phyloP scores from a whole-genome alignment of 2,888 invertebrate genomes.

The Liopterus haemorrhoidalis region DNA sequence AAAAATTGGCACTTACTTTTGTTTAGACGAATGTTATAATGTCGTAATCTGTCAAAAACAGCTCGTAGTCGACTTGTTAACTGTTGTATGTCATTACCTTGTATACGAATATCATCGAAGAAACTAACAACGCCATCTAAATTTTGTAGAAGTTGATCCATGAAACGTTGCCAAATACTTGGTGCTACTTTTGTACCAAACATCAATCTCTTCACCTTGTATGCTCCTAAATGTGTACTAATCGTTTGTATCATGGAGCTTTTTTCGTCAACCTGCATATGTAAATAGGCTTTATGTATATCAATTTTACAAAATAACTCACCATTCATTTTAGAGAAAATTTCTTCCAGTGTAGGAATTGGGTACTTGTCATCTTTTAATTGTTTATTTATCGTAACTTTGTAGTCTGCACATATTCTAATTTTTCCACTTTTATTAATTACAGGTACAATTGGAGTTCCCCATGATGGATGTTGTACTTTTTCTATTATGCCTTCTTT shows the following conservation, averaged over 20 bases:
- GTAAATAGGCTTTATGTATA: conserved; percentile 22
- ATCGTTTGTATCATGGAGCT: conserved; percentile 17
- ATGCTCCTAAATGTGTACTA: conserved; percentile 16
- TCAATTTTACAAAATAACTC: conserved; percentile 23
- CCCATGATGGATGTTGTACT: conserved; percentile 19
- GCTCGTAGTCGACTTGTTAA: conserved; percentile 4
- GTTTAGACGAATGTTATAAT: conserved; percentile 24
- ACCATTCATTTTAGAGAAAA: conserved; percentile 24
- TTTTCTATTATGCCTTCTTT: conserved; percentile 4
- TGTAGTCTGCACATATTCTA: conserved; percentile 30
- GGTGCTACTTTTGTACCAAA: conserved; percentile 31
- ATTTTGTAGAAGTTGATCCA: conserved; percentile 32
- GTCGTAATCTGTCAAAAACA: conserved; percentile 5
- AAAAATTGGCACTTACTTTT: conserved; percentile 28
- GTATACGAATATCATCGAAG: conserved; percentile 34
- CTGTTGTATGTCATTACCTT: conserved; percentile 18
- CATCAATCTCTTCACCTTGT: conserved; percentile 18
- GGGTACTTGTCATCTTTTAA: conserved; percentile 33
- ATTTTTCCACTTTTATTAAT: conserved; percentile 26
- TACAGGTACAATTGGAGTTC: conserved; percentile 29
- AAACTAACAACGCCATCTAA: conserved; percentile 32
- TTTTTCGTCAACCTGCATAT: conserved; percentile 18
- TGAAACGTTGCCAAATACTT: conserved; percentile 32
- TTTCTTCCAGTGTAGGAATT: conserved; percentile 27
- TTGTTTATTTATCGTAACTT: conserved; percentile 17